Evolutionary conservation across 2,888 invertebrate species (phyloP), one percentile per base, ranked within the genome.

Genomic region (Monopis laevigella): DNA sequence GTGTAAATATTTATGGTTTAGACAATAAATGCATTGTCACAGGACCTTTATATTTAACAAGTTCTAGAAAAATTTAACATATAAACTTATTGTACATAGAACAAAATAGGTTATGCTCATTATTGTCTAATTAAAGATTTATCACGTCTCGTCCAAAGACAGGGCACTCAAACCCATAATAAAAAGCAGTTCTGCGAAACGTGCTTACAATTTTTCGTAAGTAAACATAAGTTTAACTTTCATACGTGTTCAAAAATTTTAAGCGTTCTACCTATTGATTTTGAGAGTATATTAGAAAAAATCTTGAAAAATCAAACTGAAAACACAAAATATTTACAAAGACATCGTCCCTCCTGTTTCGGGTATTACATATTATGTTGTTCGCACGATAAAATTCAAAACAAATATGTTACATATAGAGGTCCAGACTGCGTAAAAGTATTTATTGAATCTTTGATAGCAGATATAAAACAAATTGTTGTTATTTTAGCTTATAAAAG

Each of bases 1-100:
- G 26, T 38, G 24, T 38, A 13, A 38, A 38, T 24, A 38, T 38
- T 13, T 38, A 38, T 38, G 38, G 38, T 21, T 24, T 26, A 10
- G 24, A 24, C 24, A 24, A 10, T 24, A 24, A 24, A 24, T 24
- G 24, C 10, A 7, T 24, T 24, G 24, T 24, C 24, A 24, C 24
- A 7, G 24, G 24, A 24, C 24, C 24, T 7, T 24, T 24, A 24
- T 24, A 24, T 24, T 24, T 24, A 24, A 24, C 24, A 10, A 24
- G 10, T 7, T 24, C 10, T 6, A 24, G 24, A 24, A 24, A 24
- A 24, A 10, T 24, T 24, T 6, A 24, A 7, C 24, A 24, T 24
- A 24, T 24, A 24, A 24, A 24, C 10, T 24, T n/a, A n/a, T n/a
- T n/a, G n/a, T n/a, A n/a, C n/a, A n/a, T n/a, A n/a, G n/a, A n/a